Evolutionary conservation across 2,113 vertebrate genomes (phyloP).

Genomic region (Neogobius melanostomus): DNA sequence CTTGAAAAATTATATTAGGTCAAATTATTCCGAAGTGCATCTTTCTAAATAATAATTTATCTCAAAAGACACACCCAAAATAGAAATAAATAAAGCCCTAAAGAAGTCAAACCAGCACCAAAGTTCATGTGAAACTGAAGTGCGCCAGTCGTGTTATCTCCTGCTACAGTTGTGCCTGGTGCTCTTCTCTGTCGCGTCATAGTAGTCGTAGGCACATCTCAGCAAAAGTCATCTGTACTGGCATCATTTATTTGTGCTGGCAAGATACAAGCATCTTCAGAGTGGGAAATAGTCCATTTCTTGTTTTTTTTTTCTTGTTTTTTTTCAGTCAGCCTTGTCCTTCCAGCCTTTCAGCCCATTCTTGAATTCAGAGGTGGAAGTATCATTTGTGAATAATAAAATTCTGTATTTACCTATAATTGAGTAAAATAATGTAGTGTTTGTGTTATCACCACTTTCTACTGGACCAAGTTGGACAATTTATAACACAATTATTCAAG

Average conservation of each 20-base stretch:
- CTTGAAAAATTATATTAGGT: not conserved
- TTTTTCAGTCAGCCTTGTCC: conserved; percentile 4
- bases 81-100: conserved; percentile 36
- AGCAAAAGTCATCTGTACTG: conserved; percentile 18
- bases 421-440: too few relatives aligned
- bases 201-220: conserved; percentile 59
- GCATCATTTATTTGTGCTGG: conserved; percentile 14
- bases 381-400: not conserved
- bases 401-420: not conserved
- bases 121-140: conserved; percentile 22
- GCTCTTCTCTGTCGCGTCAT: conserved; percentile 27
- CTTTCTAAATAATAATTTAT: conserved; percentile 17
- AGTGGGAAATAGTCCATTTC: not conserved
- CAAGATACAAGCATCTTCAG: conserved; percentile 5
- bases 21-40: conserved; percentile 29
- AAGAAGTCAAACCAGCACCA: conserved; percentile 49
- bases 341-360: not conserved
- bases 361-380: not conserved
- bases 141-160: conserved; percentile 36
- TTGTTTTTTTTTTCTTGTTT: not conserved
- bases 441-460: too few relatives aligned
- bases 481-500: too few relatives aligned
- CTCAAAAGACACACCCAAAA: conserved; percentile 25
- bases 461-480: too few relatives aligned
- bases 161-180: conserved; percentile 45